Percentiles rank a stretch among this genome's conserved stretches.
Conservation (phyloP, 37 sponge, comb jelly and placozoan genomes). For the Hormiphora californensis region DNA sequence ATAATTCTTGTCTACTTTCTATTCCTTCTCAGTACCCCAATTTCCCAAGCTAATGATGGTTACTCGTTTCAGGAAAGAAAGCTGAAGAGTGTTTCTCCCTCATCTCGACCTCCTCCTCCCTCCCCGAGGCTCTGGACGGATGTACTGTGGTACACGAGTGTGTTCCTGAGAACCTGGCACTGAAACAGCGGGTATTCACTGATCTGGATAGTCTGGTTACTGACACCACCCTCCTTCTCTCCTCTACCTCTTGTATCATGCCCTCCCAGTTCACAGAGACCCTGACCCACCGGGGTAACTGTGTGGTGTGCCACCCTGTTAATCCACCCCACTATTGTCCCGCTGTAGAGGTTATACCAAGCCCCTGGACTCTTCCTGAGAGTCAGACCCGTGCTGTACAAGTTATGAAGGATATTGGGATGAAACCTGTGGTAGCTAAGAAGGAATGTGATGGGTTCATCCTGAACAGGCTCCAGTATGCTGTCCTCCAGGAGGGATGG, state of each 20-base stretch:
- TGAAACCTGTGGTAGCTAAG: conserved; percentile 75
- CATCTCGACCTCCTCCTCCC: conserved; percentile 49
- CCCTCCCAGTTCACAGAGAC: conserved; percentile 73
- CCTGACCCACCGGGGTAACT: conserved; percentile 69
- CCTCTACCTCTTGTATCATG: conserved; percentile 87
- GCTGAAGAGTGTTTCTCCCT: conserved; percentile 56
- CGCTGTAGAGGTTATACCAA: conserved; percentile 81
- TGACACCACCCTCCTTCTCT: conserved; percentile 69
- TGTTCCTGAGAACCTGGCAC: conserved; percentile 77
- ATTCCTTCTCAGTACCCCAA: too few species aligned
- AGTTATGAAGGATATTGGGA: conserved; percentile 72
- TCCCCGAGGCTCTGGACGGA: conserved; percentile 64
- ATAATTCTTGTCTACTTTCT: too few species aligned
- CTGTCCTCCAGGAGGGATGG: conserved; percentile 93
- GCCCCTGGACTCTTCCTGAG: conserved; percentile 67
- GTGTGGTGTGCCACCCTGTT: conserved; percentile 90
- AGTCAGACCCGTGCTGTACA: conserved; percentile 56
- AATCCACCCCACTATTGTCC: conserved; percentile 41
- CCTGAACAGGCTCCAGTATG: conserved; percentile 91
- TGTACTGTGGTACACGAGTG: conserved; percentile 87
- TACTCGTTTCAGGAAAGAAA: conserved; percentile 55
- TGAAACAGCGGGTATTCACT: conserved; percentile 77
- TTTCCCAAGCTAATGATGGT: too few species aligned
- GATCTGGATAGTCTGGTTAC: conserved; percentile 64
- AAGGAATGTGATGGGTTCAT: conserved; percentile 89